These are phyloP conservation scores for Hypomesus transpacificus DNA, from an alignment of 2,113 vertebrate species.

Conservation along the genomic window DNA sequence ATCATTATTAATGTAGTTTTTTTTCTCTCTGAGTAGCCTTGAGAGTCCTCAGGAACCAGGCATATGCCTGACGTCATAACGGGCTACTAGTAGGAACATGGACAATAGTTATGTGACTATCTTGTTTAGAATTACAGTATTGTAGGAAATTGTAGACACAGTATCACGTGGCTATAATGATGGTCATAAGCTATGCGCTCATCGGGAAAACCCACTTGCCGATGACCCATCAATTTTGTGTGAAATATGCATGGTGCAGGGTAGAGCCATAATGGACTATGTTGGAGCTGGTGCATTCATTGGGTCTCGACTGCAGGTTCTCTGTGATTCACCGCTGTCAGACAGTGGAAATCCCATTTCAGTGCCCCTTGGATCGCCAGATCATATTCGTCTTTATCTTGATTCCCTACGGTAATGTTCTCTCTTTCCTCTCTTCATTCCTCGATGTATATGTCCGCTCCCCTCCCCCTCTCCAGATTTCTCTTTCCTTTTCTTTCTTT, in stretches of 20 bases:
- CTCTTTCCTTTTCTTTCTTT: conserved; percentile 17
- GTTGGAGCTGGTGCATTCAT: too few relatives aligned
- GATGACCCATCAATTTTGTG: too few relatives aligned
- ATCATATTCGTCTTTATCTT: conserved; percentile 65
- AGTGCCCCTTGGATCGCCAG: conserved; percentile 54
- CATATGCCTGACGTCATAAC: too few relatives aligned
- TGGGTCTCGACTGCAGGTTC: conserved; percentile 29
- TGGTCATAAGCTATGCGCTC: too few relatives aligned
- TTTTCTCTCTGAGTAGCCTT: conserved; percentile 23
- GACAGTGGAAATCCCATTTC: conserved; percentile 60
- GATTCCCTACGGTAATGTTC: conserved; percentile 58
- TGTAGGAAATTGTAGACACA: too few relatives aligned
- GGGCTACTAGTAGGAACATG: too few relatives aligned
- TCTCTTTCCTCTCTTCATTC: conserved; percentile 53
- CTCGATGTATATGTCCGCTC: conserved; percentile 43
- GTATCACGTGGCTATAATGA: too few relatives aligned
- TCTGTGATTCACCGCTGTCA: conserved; percentile 52
- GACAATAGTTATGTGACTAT: too few relatives aligned
- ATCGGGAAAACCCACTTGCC: too few relatives aligned
- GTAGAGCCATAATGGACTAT: too few relatives aligned
- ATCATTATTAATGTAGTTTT: conserved; percentile 60
- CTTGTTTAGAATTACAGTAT: too few relatives aligned
- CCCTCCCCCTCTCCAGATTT: conserved; percentile 20
- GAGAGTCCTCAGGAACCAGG: conserved; percentile 13
- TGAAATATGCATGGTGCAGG: too few relatives aligned